Evolutionary conservation across 1,140 invertebrate genomes (phyloP).

Genomic region (Diabrotica undecimpunctata): DNA sequence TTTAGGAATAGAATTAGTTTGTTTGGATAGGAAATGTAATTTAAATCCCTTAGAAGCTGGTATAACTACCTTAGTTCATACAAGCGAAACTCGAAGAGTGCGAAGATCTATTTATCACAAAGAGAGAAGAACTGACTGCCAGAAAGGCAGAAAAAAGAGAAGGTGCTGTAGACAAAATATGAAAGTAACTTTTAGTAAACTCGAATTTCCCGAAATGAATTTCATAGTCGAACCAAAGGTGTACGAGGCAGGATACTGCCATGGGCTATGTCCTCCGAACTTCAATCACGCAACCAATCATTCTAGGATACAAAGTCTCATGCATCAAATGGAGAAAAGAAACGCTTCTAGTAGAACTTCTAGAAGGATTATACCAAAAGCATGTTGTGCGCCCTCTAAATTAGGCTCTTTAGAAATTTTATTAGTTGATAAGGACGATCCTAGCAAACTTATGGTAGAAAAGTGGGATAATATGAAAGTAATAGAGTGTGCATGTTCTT

Average conservation of each 20-base stretch:
- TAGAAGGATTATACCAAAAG: slow-evolving; percentile 51
- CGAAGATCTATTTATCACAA: slow-evolving; percentile 45
- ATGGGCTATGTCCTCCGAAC: slow-evolving; percentile 65
- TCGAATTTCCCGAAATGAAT: slow-evolving; percentile 53
- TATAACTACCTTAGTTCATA: slow-evolving; percentile 49
- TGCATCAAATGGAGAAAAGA: slow-evolving; percentile 57
- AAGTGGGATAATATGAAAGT: slow-evolving; percentile 71
- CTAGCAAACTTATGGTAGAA: slow-evolving; percentile 62
- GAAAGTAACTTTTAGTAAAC: slow-evolving; percentile 63
- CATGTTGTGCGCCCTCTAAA: slow-evolving; percentile 70
- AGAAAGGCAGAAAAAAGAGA: slow-evolving; percentile 51
- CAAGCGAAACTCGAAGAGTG: slow-evolving; percentile 25
- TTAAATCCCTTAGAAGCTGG: slow-evolving; percentile 43
- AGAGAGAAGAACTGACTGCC: slow-evolving; percentile 51
- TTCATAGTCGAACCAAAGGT: slow-evolving; percentile 66
- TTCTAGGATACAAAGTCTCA: slow-evolving; percentile 66
- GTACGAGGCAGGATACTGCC: slow-evolving; percentile 72
- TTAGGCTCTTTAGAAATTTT: slow-evolving; percentile 65
- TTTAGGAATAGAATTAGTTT: slow-evolving; percentile 52
- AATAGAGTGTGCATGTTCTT: slow-evolving; percentile 71
- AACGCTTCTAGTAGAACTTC: slow-evolving; percentile 17
- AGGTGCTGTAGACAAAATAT: slow-evolving; percentile 66
- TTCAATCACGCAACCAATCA: slow-evolving; percentile 70
- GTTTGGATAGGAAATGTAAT: slow-evolving; percentile 46
- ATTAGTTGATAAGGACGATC: slow-evolving; percentile 61